A percentile compares a stretch with the other conserved stretches of the same genome.
phyloP scores from a whole-genome alignment of 2,113 vertebrate genomes.

The Mormoops blainvillei region DNA sequence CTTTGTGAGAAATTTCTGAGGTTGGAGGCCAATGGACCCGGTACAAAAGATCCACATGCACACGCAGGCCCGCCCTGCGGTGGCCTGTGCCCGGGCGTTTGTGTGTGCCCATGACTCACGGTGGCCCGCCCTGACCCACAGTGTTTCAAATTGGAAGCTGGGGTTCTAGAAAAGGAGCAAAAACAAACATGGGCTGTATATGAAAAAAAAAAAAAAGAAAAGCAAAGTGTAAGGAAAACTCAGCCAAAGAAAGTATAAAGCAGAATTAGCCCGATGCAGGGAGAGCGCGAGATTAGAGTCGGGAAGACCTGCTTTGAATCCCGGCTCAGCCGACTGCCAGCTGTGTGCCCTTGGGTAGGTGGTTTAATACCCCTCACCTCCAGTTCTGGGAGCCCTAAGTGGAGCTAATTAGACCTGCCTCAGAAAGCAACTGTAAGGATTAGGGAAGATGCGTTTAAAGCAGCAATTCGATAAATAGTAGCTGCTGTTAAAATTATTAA shows the following conservation, averaged over 20 bases:
- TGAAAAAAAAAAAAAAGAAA: background rate
- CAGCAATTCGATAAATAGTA: background rate
- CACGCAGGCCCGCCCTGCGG: rapidly evolving
- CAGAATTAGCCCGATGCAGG: background rate
- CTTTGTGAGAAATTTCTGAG: background rate
- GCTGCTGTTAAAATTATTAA: background rate
- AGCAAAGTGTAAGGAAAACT: background rate
- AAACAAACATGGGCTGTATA: background rate
- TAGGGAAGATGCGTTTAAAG: background rate
- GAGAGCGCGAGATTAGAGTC: rapidly evolving
- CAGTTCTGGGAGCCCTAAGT: background rate
- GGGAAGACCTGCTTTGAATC: background rate
- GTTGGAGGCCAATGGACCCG: background rate
- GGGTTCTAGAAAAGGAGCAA: background rate
- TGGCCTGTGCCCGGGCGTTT: rapidly evolving
- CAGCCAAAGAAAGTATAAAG: background rate
- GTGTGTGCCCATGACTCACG: rapidly evolving
- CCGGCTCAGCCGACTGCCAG: background rate
- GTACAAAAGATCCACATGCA: rapidly evolving
- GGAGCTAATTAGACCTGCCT: background rate
- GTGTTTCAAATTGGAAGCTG: background rate
- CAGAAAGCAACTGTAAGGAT: background rate
- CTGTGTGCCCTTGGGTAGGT: background rate
- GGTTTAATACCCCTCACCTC: background rate
- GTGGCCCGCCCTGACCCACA: background rate